phyloP scores from a whole-genome alignment of 1,140 invertebrate genomes.

The Drosophila trapezifrons region DNA sequence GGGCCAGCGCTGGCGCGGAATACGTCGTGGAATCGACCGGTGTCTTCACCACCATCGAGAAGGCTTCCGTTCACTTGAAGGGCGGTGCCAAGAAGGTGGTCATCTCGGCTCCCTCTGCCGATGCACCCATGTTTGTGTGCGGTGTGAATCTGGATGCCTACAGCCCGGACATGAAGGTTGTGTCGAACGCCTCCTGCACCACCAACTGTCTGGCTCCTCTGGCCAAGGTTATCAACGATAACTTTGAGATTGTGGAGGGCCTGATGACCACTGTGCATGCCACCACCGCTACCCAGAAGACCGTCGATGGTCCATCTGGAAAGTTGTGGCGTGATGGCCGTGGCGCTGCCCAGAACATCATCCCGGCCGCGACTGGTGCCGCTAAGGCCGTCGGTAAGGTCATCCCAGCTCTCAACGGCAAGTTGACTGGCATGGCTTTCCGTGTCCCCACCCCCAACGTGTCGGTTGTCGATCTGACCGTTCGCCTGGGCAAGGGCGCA shows the following conservation, averaged over 20 bases:
- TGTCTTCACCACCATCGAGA: slow-evolving; percentile 98
- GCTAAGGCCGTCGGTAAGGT: slow-evolving; percentile 99
- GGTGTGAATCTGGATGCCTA: slow-evolving; percentile 98
- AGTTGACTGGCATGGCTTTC: slow-evolving; percentile 99
- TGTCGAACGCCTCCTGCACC: slow-evolving; percentile 99
- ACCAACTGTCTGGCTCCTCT: slow-evolving; percentile 99
- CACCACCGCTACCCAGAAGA: slow-evolving; percentile 98
- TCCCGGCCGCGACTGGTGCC: slow-evolving; percentile 98
- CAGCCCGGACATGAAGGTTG: slow-evolving; percentile 91
- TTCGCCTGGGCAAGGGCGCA: slow-evolving; percentile 90
- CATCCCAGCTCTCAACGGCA: slow-evolving; percentile 96
- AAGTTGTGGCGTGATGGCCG: slow-evolving; percentile 99
- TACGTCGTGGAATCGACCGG: slow-evolving; percentile 99
- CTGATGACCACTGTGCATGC: slow-evolving; percentile 99
- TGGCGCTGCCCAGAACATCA: slow-evolving; percentile 98
- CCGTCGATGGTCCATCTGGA: slow-evolving; percentile 97
- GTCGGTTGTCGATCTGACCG: slow-evolving; percentile 98
- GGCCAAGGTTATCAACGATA: slow-evolving; percentile 97
- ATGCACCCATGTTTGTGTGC: slow-evolving; percentile 98
- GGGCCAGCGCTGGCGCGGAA: slow-evolving; percentile 94
- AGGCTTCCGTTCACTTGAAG: slow-evolving; percentile 93
- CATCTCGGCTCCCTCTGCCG: slow-evolving; percentile 98
- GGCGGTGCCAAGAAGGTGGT: slow-evolving; percentile 99
- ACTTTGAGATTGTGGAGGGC: slow-evolving; percentile 98
- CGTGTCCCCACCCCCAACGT: slow-evolving; percentile 98